These are phyloP conservation scores for Gymnobelideus leadbeateri DNA, from an alignment of 2,113 vertebrate genomes.

Conservation along the genomic window DNA sequence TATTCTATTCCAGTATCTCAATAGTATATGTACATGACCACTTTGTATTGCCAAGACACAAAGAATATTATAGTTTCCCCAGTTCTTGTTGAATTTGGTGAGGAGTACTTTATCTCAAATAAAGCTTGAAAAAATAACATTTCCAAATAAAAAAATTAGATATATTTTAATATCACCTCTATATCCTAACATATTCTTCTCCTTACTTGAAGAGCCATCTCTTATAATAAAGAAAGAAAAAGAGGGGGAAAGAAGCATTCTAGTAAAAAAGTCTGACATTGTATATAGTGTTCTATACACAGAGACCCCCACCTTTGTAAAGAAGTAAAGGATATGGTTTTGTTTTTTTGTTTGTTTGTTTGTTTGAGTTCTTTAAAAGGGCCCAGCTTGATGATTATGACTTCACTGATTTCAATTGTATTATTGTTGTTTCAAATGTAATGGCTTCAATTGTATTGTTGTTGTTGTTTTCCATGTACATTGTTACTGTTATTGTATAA, in stretches of 20 bases:
- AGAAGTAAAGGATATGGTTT: background rate
- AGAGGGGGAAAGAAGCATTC: background rate
- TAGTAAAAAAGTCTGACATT: background rate
- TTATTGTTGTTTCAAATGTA: background rate
- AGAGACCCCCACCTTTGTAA: background rate
- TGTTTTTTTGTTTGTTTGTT: too few species aligned
- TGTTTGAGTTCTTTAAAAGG: background rate
- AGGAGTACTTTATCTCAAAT: conserved; percentile 48
- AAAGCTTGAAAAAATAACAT: conserved; percentile 53
- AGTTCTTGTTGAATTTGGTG: conserved; percentile 53
- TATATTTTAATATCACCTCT: background rate
- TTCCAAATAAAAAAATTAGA: conserved; percentile 72
- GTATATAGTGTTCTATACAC: background rate
- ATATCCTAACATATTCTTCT: background rate
- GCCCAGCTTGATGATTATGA: background rate
- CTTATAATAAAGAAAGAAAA: background rate
- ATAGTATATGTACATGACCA: conserved; percentile 60
- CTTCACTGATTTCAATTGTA: background rate
- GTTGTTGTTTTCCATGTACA: background rate
- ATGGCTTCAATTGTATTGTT: background rate
- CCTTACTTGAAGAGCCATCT: background rate
- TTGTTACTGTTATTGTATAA: background rate
- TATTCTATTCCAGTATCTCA: conserved; percentile 37
- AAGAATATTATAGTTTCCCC: conserved; percentile 61
- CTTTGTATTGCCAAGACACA: conserved; percentile 41